Base-by-base conservation (phyloP, 2,888 invertebrate genomes). In the Eupithecia abbreviata region DNA sequence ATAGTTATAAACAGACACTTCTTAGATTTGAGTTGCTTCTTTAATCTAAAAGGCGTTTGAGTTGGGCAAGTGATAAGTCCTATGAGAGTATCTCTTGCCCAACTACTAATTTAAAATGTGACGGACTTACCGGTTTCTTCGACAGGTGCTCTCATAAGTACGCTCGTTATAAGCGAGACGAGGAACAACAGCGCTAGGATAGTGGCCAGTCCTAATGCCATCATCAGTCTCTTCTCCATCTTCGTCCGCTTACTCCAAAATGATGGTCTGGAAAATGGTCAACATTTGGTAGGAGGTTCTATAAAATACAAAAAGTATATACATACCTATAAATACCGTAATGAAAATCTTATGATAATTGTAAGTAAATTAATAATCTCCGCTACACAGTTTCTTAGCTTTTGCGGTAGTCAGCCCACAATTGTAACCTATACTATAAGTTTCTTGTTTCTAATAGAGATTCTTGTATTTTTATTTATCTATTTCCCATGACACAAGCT, bases 191-290 rank as follows among this genome's bases (percentile, higher is more conserved):
- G 83, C 18, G 94, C 93, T n/a, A 94, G 85, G 12, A 90, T 73
- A 1, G 86, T 80, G 45, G 89, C 86, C 77, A 93, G 87, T 0
- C 87, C 90, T 1, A 88, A 87, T 2, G 87, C 86, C 71, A 93
- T 66, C 76, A 93, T 82, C 70, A 94, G 85, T 71, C 91, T 86
- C 84, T 93, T 93, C 86, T 94, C 94, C 88, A 93, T 82, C 83
- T 86, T 85, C 42, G 93, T 91, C 77, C 94, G 86, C 81, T 92
- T 90, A 72, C 87, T 90, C 94, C 94, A 94, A 83, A 89, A 94
- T 49, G 93, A 89, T 68, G 92, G 91, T 82, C 94, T 94, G 87
- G 1, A 82, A 85, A 75, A 1, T 67, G 9, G 9, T 9, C 55
- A 43, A n/a, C 15, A 49, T 41, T 58, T 58, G 6, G 18, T 58